phyloP scores from a whole-genome alignment of 2,113 vertebrate species.

The Corynorhinus townsendii region DNA sequence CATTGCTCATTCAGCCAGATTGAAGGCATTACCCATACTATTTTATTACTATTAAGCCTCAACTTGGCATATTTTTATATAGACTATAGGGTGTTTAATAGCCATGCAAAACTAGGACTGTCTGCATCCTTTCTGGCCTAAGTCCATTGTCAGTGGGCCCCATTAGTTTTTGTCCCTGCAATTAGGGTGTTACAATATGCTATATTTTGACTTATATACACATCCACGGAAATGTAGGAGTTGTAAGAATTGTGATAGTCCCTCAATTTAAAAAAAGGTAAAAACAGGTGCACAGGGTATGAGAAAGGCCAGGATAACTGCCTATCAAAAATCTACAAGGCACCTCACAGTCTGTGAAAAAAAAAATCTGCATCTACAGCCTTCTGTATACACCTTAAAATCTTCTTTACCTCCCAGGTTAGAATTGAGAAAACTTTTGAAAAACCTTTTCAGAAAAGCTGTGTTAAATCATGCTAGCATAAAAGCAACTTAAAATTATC shows the following conservation, averaged over 20 bases:
- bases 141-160: constrained; percentile 54
- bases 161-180: constrained; percentile 31
- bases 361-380: background rate
- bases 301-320: background rate
- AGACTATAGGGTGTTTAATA: constrained; percentile 84
- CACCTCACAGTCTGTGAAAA: background rate
- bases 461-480: background rate
- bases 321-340: background rate
- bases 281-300: background rate
- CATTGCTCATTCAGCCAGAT: constrained; percentile 77
- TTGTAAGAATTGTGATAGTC: background rate
- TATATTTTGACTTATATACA: constrained; percentile 32
- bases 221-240: background rate
- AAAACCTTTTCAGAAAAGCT: constrained; percentile 14
- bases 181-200: constrained; percentile 30
- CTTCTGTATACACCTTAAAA: background rate
- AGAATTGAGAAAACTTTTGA: constrained; percentile 22
- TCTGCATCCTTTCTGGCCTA: constrained; percentile 73
- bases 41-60: constrained; percentile 82
- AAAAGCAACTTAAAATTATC: constrained; percentile 12
- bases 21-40: constrained; percentile 79
- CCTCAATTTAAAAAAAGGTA: background rate
- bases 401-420: background rate
- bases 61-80: constrained; percentile 84
- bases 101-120: constrained; percentile 79